These are phyloP conservation scores for Actias luna DNA, from an alignment of 2,888 invertebrate species.

Conservation along the genomic window DNA sequence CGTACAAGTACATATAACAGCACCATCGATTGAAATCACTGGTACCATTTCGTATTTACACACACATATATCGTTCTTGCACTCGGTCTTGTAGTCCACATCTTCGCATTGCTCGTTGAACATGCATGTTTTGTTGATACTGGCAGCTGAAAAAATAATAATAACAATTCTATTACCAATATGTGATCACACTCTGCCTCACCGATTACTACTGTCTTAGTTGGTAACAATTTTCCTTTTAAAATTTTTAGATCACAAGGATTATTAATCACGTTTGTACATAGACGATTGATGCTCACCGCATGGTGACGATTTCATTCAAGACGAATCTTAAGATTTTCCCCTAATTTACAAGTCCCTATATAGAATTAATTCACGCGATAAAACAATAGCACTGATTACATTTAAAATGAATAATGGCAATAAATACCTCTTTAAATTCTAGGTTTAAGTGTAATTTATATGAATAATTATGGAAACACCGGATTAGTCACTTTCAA, in stretches of 20 bases:
- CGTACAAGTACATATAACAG: slow-evolving; percentile 88
- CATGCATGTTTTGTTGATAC: slow-evolving; percentile 90
- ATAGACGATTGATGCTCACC: no score
- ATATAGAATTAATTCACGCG: no score
- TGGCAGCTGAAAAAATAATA: slow-evolving; percentile 83
- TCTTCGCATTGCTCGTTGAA: slow-evolving; percentile 93
- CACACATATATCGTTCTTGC: slow-evolving; percentile 88
- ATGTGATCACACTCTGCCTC: no score
- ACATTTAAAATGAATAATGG: not conserved
- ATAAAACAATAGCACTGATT: not conserved
- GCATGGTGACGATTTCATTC: no score
- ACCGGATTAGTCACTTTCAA: slow-evolving; percentile 3
- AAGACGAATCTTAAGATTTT: no score
- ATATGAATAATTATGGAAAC: not conserved
- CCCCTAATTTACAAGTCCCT: no score
- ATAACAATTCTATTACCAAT: no score
- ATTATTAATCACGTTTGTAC: no score
- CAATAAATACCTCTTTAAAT: not conserved
- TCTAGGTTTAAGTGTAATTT: not conserved
- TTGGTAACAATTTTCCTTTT: no score
- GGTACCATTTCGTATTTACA: slow-evolving; percentile 91
- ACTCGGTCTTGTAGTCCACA: slow-evolving; percentile 87
- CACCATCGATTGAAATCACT: slow-evolving; percentile 85
- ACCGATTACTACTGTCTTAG: no score
- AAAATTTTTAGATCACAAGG: no score